Evolutionary conservation across 2,113 vertebrate species (phyloP), one percentile per base, ranked within the genome.

Genomic region (Toxotes chatareus): DNA sequence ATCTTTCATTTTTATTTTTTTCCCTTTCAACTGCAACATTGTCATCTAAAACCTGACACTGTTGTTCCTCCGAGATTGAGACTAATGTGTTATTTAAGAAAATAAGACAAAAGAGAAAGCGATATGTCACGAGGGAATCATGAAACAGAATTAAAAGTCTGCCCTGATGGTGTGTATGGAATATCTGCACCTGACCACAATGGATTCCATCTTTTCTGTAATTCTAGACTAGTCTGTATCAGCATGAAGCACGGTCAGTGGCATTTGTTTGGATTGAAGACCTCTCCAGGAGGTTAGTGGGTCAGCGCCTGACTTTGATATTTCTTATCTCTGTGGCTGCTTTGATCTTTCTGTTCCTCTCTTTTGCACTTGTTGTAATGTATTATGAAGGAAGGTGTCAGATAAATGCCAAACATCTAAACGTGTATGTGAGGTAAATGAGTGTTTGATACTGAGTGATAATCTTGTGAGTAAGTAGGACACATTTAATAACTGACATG

Each of bases 71-170:
- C 16, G 73, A 89, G 68, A 83, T 38, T 32, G 49, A 72, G 71
- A 82, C 21, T 67, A 80, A 88, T 86, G 64, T 86, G 79, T 84
- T 89, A 76, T 82, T 84, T 63, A 78, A 81, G 61, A 63, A 83
- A 80, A 76, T 36, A 44, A 80, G 57, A 79, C 73, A 53, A 73
- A 85, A 49, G 66, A 78, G 76, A 88, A 83, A 82, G 71, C 0
- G 36, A 76, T 62, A 76, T n/a, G 69, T 53, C 72, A 44, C 5
- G 3, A 21, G 75, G 69, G 88, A 73, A 73, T 70, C 61, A 17
- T 79, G 79, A 80, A 76, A 85, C 38, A 61, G 71, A 87, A 85
- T 36, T 49, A 14, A 59, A 59, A 81, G 73, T n/a, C 72, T 53
- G 62, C 57, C 76, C 61, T 44, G 61, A 85, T 72, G 69, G 69